phyloP scores from a whole-genome alignment of 2,113 vertebrate species.

The Ardeotis arabs region DNA sequence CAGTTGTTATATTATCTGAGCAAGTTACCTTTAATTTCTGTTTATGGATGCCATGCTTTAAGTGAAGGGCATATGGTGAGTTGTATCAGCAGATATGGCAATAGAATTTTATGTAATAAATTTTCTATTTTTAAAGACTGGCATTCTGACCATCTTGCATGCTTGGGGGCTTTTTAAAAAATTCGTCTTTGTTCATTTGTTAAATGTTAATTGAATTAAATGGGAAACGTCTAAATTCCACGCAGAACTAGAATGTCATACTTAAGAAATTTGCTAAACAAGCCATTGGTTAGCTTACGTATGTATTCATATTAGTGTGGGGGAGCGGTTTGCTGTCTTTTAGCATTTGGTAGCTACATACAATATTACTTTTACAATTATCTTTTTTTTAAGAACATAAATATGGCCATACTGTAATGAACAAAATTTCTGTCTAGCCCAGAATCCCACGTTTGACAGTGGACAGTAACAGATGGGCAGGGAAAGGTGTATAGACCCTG shows the following conservation, averaged over 20 bases:
- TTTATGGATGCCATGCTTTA: not conserved
- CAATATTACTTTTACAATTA: not conserved
- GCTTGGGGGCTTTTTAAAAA: not conserved
- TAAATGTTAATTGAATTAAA: conserved; percentile 28
- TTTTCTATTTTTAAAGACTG: conserved; percentile 18
- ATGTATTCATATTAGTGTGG: not conserved
- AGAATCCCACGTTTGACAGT: not conserved
- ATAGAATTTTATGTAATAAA: not conserved
- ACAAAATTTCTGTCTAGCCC: not conserved
- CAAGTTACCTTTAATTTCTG: not conserved
- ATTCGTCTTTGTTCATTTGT: not conserved
- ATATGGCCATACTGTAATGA: not conserved
- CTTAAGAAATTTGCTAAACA: not conserved
- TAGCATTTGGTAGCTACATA: not conserved
- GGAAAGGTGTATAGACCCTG: not conserved
- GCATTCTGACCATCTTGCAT: not conserved
- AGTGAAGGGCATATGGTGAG: not conserved
- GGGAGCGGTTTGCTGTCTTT: not conserved
- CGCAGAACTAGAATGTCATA: not conserved
- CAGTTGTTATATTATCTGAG: not conserved
- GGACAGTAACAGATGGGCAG: not conserved
- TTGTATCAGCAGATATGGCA: not conserved
- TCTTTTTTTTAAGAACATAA: not conserved
- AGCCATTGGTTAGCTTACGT: not conserved
- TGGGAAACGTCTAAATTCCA: not conserved